Conservation (phyloP, 2,888 invertebrate species). For the Ametastegia equiseti region DNA sequence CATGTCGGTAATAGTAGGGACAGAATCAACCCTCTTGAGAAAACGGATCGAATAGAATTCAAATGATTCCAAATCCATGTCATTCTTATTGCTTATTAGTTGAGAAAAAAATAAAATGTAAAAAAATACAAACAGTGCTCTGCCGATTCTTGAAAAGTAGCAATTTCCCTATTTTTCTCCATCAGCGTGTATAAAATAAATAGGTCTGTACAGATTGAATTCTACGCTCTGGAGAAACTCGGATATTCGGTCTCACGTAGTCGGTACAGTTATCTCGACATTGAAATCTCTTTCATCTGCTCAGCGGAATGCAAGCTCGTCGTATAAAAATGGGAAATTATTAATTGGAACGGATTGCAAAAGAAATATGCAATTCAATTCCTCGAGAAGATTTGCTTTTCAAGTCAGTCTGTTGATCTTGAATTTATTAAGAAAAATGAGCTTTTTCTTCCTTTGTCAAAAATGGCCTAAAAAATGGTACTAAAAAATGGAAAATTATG, state of each 20-base stretch:
- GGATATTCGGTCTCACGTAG: constrained; percentile 19
- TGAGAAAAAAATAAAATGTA: too few species aligned
- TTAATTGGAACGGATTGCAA: background rate
- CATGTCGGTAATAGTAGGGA: too few species aligned
- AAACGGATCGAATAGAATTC: too few species aligned
- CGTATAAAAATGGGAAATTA: background rate
- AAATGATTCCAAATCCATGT: too few species aligned
- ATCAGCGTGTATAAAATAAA: too few species aligned
- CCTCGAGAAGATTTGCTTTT: background rate
- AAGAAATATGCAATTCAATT: background rate
- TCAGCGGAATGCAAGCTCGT: background rate
- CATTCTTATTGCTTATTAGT: too few species aligned
- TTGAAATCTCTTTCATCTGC: background rate
- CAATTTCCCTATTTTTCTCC: too few species aligned
- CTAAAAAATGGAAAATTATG: background rate
- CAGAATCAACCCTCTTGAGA: too few species aligned
- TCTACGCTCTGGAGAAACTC: background rate
- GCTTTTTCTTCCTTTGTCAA: background rate
- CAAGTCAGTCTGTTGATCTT: background rate
- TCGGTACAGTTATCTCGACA: background rate
- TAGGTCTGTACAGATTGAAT: background rate
- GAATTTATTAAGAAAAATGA: background rate
- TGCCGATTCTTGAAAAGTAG: too few species aligned
- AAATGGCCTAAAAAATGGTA: too few species aligned
- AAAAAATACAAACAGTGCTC: too few species aligned